phyloP scores from a whole-genome alignment of 2,888 invertebrate species.

The Creontiades dilutus region DNA sequence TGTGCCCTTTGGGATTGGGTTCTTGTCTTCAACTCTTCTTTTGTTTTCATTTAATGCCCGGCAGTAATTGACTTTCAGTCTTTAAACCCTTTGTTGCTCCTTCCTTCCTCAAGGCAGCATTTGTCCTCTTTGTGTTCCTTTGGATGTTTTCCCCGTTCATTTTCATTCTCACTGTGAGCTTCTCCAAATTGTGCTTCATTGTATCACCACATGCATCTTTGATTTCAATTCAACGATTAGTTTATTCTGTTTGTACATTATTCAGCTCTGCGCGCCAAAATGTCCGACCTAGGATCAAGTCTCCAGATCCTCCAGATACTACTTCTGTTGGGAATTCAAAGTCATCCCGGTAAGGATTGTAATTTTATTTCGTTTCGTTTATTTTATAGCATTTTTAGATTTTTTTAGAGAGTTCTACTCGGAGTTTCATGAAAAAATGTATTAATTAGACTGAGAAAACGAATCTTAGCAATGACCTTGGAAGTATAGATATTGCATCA shows the following conservation, averaged over 20 bases:
- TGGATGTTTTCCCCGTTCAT: not conserved
- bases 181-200: not conserved
- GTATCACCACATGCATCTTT: not conserved
- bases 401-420: no score
- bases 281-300: slow-evolving; percentile 71
- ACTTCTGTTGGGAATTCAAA: slow-evolving; percentile 79
- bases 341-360: slow-evolving; percentile 79
- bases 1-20: not conserved
- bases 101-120: not conserved
- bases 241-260: slow-evolving; percentile 50
- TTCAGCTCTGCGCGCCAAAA: slow-evolving; percentile 71
- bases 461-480: no score
- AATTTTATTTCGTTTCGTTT: no score
- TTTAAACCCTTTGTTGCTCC: not conserved
- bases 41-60: not conserved
- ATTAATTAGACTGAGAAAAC: no score
- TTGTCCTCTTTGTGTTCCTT: not conserved
- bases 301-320: slow-evolving; percentile 81
- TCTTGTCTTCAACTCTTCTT: not conserved
- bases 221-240: slow-evolving; percentile 26
- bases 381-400: no score
- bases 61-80: not conserved
- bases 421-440: no score
- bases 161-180: not conserved
- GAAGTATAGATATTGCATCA: no score